Conservation (phyloP, 2,888 invertebrate genomes). For the Prenolepis imparis region DNA sequence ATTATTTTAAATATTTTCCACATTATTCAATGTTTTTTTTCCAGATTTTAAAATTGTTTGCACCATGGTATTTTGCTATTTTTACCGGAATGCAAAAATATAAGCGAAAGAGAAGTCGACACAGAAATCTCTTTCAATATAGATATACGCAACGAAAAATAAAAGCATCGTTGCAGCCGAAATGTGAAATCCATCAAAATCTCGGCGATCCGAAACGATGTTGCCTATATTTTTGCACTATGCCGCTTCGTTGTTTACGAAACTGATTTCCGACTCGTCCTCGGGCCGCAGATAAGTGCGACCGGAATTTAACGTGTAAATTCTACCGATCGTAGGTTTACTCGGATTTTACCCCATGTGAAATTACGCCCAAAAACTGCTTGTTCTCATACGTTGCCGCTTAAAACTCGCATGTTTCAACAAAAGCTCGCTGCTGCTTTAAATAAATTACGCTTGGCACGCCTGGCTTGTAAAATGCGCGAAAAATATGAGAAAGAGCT, state of each 20-base stretch:
- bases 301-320: conserved; percentile 49
- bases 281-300: neutral
- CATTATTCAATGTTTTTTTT: neutral
- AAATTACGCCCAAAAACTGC: conserved; percentile 34
- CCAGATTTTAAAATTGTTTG: neutral
- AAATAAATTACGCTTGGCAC: conserved; percentile 46
- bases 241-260: conserved; percentile 46
- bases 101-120: conserved; percentile 11
- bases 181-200: conserved; percentile 65
- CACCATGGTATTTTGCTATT: neutral
- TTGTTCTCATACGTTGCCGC: conserved; percentile 18
- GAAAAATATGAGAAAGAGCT: conserved; percentile 19
- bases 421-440: conserved; percentile 7
- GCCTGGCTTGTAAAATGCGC: conserved; percentile 25
- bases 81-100: conserved; percentile 26
- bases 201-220: conserved; percentile 50
- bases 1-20: neutral
- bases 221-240: conserved; percentile 52
- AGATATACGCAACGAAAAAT: conserved; percentile 61
- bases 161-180: conserved; percentile 46
- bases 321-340: conserved; percentile 38
- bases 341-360: conserved; percentile 22
- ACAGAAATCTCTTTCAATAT: conserved; percentile 46
- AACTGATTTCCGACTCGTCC: conserved; percentile 62
- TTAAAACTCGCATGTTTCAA: conserved; percentile 36